phyloP scores from a whole-genome alignment of 2,113 vertebrate genomes.

The Dicentrarchus labrax region DNA sequence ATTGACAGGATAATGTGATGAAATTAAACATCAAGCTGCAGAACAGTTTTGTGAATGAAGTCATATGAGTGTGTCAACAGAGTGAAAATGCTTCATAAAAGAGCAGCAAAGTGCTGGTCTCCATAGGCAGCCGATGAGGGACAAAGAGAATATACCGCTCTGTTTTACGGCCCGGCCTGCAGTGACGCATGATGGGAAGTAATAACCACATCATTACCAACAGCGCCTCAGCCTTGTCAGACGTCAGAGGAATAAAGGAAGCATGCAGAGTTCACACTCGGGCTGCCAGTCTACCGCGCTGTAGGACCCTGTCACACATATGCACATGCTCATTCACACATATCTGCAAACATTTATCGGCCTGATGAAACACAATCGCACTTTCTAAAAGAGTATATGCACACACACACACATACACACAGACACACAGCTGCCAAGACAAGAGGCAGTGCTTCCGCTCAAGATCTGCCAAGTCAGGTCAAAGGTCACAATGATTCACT shows the following conservation, averaged over 20 bases:
- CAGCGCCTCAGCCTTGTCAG: constrained; percentile 77
- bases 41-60: not conserved
- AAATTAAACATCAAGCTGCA: not conserved
- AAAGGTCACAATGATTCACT: constrained; percentile 53
- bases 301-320: constrained; percentile 70
- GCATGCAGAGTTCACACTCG: constrained; percentile 75
- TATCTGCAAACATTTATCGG: constrained; percentile 36
- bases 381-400: constrained; percentile 28
- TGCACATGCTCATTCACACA: constrained; percentile 41
- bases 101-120: constrained; percentile 36
- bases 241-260: constrained; percentile 79
- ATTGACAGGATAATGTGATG: constrained; percentile 10
- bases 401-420: constrained; percentile 52
- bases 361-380: constrained; percentile 58
- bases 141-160: constrained; percentile 42
- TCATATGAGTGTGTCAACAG: constrained; percentile 16
- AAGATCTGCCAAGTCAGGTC: constrained; percentile 56
- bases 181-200: constrained; percentile 81
- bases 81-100: constrained; percentile 40
- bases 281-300: constrained; percentile 69
- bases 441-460: constrained; percentile 61
- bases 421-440: constrained; percentile 45
- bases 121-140: constrained; percentile 31
- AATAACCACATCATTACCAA: constrained; percentile 84
- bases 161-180: constrained; percentile 68